Evolutionary conservation across 2,797 vertebrate species (phyloP).

Genomic region (Kryptopterus vitreolus): DNA sequence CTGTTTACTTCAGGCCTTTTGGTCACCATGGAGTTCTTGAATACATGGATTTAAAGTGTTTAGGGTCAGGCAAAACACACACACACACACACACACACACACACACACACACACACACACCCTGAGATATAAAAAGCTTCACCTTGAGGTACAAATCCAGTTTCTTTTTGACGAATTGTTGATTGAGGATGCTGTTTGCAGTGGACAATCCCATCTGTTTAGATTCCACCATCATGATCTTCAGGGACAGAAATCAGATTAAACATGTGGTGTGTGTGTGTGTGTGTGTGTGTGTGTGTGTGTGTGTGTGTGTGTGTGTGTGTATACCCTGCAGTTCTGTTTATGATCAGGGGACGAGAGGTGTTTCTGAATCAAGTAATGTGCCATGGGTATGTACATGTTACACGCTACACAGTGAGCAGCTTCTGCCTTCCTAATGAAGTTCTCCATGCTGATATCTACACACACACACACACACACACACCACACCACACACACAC

Average conservation of each 20-base stretch:
- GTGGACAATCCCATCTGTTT: slow-evolving; percentile 86
- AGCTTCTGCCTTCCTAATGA: slow-evolving; percentile 89
- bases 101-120: too few species aligned
- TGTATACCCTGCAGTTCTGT: slow-evolving; percentile 85
- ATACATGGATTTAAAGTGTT: background rate
- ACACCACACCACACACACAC: slow-evolving; percentile 22
- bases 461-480: slow-evolving; percentile 31
- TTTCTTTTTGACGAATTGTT: slow-evolving; percentile 89
- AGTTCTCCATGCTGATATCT: slow-evolving; percentile 92
- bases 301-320: background rate
- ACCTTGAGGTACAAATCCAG: slow-evolving; percentile 90
- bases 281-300: background rate
- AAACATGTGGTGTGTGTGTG: background rate
- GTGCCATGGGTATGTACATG: slow-evolving; percentile 92
- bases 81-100: too few species aligned
- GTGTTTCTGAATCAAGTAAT: slow-evolving; percentile 87
- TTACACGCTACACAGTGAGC: slow-evolving; percentile 91
- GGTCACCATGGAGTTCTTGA: slow-evolving; percentile 60
- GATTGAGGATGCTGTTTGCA: slow-evolving; percentile 90
- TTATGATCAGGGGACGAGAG: slow-evolving; percentile 86
- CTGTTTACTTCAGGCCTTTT: slow-evolving; percentile 57
- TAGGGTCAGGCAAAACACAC: too few species aligned
- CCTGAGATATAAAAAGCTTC: background rate
- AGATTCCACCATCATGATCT: slow-evolving; percentile 94
- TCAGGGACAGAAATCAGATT: background rate